Base-by-base conservation (phyloP, 2,797 vertebrate species). In the Helostoma temminkii region DNA sequence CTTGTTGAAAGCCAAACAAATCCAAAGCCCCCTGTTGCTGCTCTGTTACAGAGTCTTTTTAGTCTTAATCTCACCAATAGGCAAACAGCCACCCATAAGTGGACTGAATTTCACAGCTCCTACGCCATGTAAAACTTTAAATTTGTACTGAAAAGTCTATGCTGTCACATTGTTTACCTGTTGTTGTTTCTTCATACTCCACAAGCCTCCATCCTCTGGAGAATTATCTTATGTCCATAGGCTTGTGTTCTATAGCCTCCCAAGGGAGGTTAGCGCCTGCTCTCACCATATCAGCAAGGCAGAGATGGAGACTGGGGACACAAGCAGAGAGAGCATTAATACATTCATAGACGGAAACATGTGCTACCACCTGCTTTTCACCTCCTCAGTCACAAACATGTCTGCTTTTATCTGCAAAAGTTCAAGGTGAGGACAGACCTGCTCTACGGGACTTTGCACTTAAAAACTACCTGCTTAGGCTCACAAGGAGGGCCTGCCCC, bases 1-100 rank as follows among this genome's bases (percentile, higher is more conserved):
- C 59, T 73, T 48, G 47, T 66, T 75, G 68, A 80, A 73, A 84
- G 80, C 79, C 80, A 41, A 42, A 66, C 67, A 76, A 76, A 85
- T 80, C 81, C 87, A 85, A 87, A 88, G 70, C 78, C 74, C 65
- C 66, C 56, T 58, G 82, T 76, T 63, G 56, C 68, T 15, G 77
- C 81, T 85, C 76, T 78, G 80, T 86, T 83, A 74, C 56, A 81
- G 41, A 82, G 76, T 81, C 74, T 88, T 80, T 91, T 83, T 82
- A 80, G 76, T 74, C 73, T 66, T 91, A 87, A 88, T 89, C 87
- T 88, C 74, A 82, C 64, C 77, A 80, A 73, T 36, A 76, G 75
- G 74, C 78, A 81, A 88, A 79, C 73, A 81, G 81, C 74, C 81
- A 76, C 67, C 67, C 80, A 54, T 82, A 83, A 88, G 69, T 76